Percentiles rank a stretch among this genome's conserved stretches.
These are phyloP conservation scores for Bombycilla garrulus DNA, from an alignment of 2,113 vertebrate species.

Conservation along the genomic window DNA sequence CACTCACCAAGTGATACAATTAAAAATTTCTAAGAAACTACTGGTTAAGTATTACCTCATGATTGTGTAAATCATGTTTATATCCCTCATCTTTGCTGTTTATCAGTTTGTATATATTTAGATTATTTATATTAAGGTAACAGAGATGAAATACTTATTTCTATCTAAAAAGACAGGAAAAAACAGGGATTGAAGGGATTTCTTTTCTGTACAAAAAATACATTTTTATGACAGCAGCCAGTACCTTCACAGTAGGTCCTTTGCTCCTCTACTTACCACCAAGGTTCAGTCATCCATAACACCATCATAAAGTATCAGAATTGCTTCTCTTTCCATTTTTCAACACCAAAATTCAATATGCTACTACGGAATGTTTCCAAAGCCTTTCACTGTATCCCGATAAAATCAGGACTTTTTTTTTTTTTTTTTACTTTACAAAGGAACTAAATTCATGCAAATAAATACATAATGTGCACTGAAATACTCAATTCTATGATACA, in stretches of 20 bases:
- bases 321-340: neutral
- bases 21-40: constrained; percentile 65
- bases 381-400: neutral
- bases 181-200: constrained; percentile 27
- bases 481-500: constrained; percentile 19
- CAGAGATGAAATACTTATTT: constrained; percentile 33
- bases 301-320: neutral
- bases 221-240: constrained; percentile 39
- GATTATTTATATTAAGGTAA: constrained; percentile 39
- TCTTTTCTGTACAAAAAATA: constrained; percentile 61
- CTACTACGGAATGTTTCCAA: constrained; percentile 36
- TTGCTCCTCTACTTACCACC: constrained; percentile 27
- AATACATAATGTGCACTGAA: constrained; percentile 9
- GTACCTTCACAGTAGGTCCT: constrained; percentile 26
- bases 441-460: constrained; percentile 50
- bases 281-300: constrained; percentile 36
- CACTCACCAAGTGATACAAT: constrained; percentile 61
- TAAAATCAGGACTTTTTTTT: neutral
- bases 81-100: constrained; percentile 21
- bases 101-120: neutral
- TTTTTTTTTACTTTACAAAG: constrained; percentile 10
- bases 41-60: constrained; percentile 64
- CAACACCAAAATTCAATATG: neutral
- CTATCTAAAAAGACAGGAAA: constrained; percentile 60
- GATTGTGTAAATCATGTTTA: constrained; percentile 60